Base-by-base conservation (phyloP, 2,888 invertebrate genomes). In the Palloptera scutellata region DNA sequence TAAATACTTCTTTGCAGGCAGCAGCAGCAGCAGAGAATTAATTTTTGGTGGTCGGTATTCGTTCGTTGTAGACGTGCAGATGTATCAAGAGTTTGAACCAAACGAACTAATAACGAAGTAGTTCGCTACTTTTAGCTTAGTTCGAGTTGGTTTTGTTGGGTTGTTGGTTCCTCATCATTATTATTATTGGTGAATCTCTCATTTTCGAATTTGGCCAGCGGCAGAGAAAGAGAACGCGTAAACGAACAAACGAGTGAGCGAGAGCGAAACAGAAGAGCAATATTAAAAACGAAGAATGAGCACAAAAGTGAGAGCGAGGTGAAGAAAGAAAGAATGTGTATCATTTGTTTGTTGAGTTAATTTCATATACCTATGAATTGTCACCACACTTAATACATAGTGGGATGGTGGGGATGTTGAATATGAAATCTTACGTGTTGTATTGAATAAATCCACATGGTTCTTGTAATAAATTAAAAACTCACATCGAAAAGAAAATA, bases 1-100 rank as follows among this genome's bases (percentile, higher is more conserved):
- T 30, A 64, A 41, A 61, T 51, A 57, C 40, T 13, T 4, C 17
- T 60, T 45, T 13, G 19, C 48, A 19, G 20, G 45, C 40, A 45
- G 45, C 42, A 48, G 19, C 12, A n/a, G 45, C 40, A 45, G 45
- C 42, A 48, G 19, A 52, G 52, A 52, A 15, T 52, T 10, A 52
- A 13, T 19, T 19, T 17, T 19, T 10, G 17, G n/a, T 10, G n/a
- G 52, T 15, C 15, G 52, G n/a, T n/a, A n/a, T n/a, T 30, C 30
- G 30, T 30, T 30, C 30, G 30, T 30, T 6, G 30, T 30, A 30
- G 30, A 70, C 70, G 72, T 71, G 70, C 71, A 70, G 68, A 68
- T 67, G 71, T 73, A 70, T 70, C 70, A 51, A 71, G 70, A 61
- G 73, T 70, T 72, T 71, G 70, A 72, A 72, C 69, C 72, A 72